Base-by-base conservation (phyloP, 1,140 invertebrate genomes). In the Maniola jurtina region DNA sequence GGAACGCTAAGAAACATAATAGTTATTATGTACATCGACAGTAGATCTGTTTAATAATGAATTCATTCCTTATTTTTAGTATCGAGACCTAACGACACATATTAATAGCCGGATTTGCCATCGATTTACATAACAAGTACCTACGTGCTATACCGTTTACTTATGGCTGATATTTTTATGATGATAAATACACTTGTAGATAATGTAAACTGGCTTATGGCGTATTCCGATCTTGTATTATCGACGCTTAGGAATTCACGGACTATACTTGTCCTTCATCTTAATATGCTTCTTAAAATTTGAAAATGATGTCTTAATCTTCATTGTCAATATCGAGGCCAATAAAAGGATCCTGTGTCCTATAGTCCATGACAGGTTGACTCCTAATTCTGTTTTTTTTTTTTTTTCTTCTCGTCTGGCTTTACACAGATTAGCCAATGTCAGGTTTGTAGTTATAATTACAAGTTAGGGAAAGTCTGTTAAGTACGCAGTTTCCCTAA, bases 61-160 rank as follows among this genome's bases (percentile, higher is more conserved):
- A 16, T 52, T 52, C 48, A 52, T 52, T 11, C 48, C 15, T 52
- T 25, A 52, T 52, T 52, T 52, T 52, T 25, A 52, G 15, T 9
- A 52, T 7, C 14, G 15, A 9, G 2, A 52, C 15, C 14, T 25
- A 52, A 16, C 14, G 15, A 6, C 48, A 52, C 7, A 25, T 25
- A 52, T 52, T 16, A 52, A 52, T 52, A 16, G 48, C 7, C 48
- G 48, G 48, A 52, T 52, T 52, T 52, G 48, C 48, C 7, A 16
- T 52, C 16, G 15, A 52, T 52, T 52, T 52, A 11, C 48, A 52
- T 25, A 16, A 16, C 8, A 52, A 16, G 48, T 52, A 52, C 16
- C 3, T 52, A 52, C 42, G 48, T 52, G 48, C 16, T 52, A 25
- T 16, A 16, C 8, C 48, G 48, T 52, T 52, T 52, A 11, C 6